Conservation (phyloP, 2,797 vertebrate genomes). For the Trachurus trachurus region DNA sequence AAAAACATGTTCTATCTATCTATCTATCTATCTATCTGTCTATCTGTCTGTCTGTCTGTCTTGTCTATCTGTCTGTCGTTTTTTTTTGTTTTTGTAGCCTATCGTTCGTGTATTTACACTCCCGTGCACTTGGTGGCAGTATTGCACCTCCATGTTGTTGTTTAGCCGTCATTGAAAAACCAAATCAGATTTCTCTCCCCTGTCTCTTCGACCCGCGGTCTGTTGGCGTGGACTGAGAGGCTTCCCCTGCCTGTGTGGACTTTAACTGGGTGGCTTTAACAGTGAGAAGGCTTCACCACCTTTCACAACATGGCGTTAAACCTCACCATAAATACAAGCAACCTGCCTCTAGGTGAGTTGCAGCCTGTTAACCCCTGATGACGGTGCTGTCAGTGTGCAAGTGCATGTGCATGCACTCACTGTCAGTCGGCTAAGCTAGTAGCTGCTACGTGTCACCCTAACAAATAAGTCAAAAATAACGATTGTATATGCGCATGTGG, state of each 20-base stretch:
- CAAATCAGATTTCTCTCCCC: fast-evolving
- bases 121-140: slow-evolving; percentile 48
- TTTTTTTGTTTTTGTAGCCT: too few species aligned
- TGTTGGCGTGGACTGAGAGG: background rate
- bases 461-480: background rate
- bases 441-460: slow-evolving; percentile 34
- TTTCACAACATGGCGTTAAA: slow-evolving; percentile 82
- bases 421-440: slow-evolving; percentile 50
- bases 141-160: background rate
- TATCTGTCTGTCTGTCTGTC: too few species aligned
- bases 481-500: background rate
- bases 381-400: background rate
- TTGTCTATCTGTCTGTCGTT: too few species aligned
- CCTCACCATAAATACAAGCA: slow-evolving; percentile 82
- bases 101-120: background rate
- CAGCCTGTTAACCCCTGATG: too few species aligned
- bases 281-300: slow-evolving; percentile 13
- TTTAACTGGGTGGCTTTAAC: slow-evolving; percentile 1
- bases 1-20: too few species aligned
- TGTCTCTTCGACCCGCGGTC: background rate
- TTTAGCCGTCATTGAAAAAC: background rate
- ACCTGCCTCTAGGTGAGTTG: slow-evolving; percentile 84
- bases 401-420: background rate
- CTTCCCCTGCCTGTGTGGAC: slow-evolving; percentile 14
- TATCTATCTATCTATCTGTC: too few species aligned